A percentile compares a stretch with the other conserved stretches of the same genome.
These are phyloP conservation scores for Stenchaetothrips biformis DNA, from an alignment of 2,888 invertebrate genomes.

Conservation along the genomic window DNA sequence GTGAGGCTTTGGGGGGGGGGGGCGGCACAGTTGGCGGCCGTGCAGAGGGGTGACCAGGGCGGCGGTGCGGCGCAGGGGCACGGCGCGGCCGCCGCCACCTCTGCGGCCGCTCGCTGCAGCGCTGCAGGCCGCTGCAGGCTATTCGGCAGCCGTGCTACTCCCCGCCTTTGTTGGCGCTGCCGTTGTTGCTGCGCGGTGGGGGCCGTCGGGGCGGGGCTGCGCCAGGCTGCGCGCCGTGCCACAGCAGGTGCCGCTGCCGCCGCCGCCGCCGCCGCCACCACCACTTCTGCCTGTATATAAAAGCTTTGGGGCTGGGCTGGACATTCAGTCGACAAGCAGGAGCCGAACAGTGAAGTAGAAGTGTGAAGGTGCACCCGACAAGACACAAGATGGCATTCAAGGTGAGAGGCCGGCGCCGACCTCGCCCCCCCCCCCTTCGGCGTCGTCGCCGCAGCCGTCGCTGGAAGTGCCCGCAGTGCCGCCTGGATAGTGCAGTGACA, in stretches of 20 bases:
- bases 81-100: neutral
- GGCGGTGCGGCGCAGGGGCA: neutral
- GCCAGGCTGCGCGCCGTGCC: neutral
- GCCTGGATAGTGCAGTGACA: too few species aligned
- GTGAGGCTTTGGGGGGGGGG: neutral
- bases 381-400: conserved; percentile 14
- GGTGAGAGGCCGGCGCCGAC: neutral
- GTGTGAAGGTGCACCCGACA: neutral
- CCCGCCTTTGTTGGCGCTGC: conserved; percentile 8
- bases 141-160: neutral
- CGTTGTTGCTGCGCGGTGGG: conserved; percentile 11
- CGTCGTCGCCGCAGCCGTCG: neutral
- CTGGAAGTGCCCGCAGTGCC: too few species aligned
- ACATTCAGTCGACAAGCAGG: conserved; percentile 6
- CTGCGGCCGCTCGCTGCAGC: neutral
- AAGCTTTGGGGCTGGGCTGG: conserved; percentile 17
- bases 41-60: neutral
- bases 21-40: neutral
- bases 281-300: neutral
- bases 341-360: neutral
- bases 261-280: neutral
- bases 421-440: neutral
- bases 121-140: neutral
- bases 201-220: neutral
- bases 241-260: conserved; percentile 8